phyloP scores from a whole-genome alignment of 2,113 vertebrate species.

The Pogona vitticeps region DNA sequence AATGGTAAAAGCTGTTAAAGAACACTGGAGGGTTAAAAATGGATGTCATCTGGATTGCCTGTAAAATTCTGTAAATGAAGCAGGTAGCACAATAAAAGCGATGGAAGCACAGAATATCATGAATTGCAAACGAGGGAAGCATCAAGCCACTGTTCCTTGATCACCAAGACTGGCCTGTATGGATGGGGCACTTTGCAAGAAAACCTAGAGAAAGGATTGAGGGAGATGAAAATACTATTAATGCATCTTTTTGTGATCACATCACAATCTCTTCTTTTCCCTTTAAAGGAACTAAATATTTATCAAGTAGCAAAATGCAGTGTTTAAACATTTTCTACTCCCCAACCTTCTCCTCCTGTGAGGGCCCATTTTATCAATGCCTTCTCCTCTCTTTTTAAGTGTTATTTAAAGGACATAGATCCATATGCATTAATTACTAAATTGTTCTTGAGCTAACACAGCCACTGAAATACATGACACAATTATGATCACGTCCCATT shows the following conservation, averaged over 20 bases:
- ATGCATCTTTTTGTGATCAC: too few species aligned
- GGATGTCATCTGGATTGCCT: too few species aligned
- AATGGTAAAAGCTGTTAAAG: too few species aligned
- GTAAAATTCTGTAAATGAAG: not conserved
- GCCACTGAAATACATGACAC: not conserved
- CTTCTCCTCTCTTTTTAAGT: not conserved
- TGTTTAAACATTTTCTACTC: not conserved
- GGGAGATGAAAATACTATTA: not conserved
- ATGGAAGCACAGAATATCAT: too few species aligned
- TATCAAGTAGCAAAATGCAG: not conserved
- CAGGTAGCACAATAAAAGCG: not conserved
- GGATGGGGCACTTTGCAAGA: not conserved
- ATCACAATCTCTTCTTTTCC: too few species aligned
- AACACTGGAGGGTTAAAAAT: too few species aligned
- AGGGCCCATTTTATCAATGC: not conserved
- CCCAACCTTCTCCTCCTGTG: not conserved
- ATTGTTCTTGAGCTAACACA: not conserved
- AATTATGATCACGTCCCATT: not conserved
- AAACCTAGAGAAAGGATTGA: not conserved
- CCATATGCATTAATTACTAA: not conserved
- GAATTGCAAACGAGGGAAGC: not conserved
- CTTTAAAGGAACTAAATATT: too few species aligned
- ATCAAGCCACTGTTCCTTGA: not conserved
- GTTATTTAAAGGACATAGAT: not conserved
- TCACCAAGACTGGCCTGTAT: not conserved